Base-by-base conservation (phyloP, 2,113 vertebrate genomes). In the Accipiter virgatus region DNA sequence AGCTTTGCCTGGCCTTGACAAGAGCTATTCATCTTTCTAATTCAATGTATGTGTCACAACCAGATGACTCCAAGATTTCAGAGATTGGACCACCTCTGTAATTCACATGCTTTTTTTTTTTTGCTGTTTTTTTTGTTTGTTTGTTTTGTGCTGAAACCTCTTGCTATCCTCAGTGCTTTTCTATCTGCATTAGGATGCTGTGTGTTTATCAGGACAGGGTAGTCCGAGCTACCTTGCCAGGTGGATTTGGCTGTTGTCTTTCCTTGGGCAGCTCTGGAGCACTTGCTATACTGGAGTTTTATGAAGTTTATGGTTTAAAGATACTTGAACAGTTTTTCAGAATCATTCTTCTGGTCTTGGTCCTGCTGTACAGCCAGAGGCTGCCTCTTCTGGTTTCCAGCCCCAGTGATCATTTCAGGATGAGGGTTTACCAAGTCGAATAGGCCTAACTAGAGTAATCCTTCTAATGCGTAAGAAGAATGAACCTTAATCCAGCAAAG, bases 11-110 rank as follows among this genome's bases (percentile, higher is more conserved):
- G 52, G 92, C 95, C 97, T 91, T 94, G 97, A 95, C 86, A 80
- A 71, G 88, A 75, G 86, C 97, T 90, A 62, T 93, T 97, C 93
- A 63, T 95, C 97, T 95, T 93, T 92, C 93, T 97, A 70, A 96
- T 95, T 96, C 96, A 36, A 34, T 93, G 94, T 77, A 21, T 25
- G 80, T 36, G 94, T 95, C 96, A 84, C 96, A 83, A 78, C 66
- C 97, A 95, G 94, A 88, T 97, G 97, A 89, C 83, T 93, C 90
- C 9, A 36, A 90, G 86, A 89, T 91, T 87, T 84, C 38, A 45
- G 88, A 45, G 47, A 27, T 25, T 72, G 86, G 66, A 56, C 61
- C 91, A 52, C 77, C 92, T 94, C 36, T 95, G 80, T 32, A 13
- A 95, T 97, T 96, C 62, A 22, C 78, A 5, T 40, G 36, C 22